These are phyloP conservation scores for Dermolepida albohirtum DNA, from an alignment of 2,888 invertebrate genomes.

Conservation along the genomic window DNA sequence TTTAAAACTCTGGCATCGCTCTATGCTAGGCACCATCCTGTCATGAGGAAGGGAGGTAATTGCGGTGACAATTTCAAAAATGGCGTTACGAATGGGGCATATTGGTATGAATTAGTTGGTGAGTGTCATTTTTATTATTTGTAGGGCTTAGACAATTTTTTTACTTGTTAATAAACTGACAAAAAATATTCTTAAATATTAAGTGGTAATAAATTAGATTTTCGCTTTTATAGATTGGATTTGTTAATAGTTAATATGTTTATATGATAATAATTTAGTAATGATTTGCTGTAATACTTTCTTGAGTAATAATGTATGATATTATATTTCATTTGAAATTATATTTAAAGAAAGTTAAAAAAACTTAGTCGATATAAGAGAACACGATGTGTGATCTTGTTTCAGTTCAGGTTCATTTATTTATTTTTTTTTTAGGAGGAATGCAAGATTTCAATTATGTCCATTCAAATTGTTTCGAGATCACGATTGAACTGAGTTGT, in stretches of 20 bases:
- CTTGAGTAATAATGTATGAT: no score
- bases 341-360: no score
- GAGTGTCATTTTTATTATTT: constrained; percentile 40
- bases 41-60: constrained; percentile 81
- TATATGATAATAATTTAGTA: no score
- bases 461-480: constrained; percentile 94
- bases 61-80: constrained; percentile 81
- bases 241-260: no score
- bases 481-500: constrained; percentile 96
- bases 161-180: no score
- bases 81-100: constrained; percentile 92
- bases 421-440: constrained; percentile 74
- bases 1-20: constrained; percentile 82
- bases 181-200: no score
- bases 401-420: no score
- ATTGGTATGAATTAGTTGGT: constrained; percentile 91
- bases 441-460: constrained; percentile 99
- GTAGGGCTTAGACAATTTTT: background rate
- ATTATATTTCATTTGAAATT: no score
- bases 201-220: no score
- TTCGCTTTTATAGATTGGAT: constrained; percentile 19
- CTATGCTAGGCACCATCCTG: constrained; percentile 80
- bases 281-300: no score
- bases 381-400: no score
- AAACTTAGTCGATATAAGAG: no score